These are phyloP conservation scores for Scelioninae gen. 1 DNA, from an alignment of 2,888 invertebrate genomes.

Conservation along the genomic window DNA sequence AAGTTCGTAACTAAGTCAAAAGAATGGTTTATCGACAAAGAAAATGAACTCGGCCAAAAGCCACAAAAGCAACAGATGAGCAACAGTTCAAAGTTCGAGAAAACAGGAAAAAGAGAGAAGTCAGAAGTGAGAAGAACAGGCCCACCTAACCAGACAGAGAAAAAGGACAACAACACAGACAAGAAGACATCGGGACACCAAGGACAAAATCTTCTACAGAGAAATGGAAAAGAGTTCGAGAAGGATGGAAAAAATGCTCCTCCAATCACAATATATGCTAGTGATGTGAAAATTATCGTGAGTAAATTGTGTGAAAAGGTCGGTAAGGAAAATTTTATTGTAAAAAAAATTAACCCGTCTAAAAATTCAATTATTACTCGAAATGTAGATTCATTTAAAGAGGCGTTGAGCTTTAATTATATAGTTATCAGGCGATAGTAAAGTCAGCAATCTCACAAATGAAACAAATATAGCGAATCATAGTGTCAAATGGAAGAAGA, in stretches of 20 bases:
- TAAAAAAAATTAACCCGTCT: conserved; percentile 23
- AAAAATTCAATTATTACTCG: background rate
- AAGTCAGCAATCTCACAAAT: too few species aligned
- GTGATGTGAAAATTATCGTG: conserved; percentile 18
- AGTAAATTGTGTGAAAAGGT: background rate
- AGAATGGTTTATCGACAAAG: too few species aligned
- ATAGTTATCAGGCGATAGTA: background rate
- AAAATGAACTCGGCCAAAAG: too few species aligned
- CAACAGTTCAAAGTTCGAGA: background rate
- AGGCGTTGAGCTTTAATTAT: conserved; percentile 15
- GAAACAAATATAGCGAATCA: too few species aligned
- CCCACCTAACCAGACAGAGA: background rate
- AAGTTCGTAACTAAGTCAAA: too few species aligned
- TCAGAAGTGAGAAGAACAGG: too few species aligned
- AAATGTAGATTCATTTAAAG: background rate
- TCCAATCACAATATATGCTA: conserved; percentile 26
- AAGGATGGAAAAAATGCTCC: conserved; percentile 2
- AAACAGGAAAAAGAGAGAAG: background rate
- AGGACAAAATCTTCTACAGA: background rate
- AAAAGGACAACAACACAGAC: background rate
- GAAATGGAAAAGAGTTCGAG: background rate
- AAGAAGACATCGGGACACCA: conserved; percentile 11
- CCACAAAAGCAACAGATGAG: too few species aligned
- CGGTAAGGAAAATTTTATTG: conserved; percentile 5
- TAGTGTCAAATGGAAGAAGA: too few species aligned